Conservation (phyloP, 1,140 invertebrate genomes). For the Hyposmocoma kahamanoa region DNA sequence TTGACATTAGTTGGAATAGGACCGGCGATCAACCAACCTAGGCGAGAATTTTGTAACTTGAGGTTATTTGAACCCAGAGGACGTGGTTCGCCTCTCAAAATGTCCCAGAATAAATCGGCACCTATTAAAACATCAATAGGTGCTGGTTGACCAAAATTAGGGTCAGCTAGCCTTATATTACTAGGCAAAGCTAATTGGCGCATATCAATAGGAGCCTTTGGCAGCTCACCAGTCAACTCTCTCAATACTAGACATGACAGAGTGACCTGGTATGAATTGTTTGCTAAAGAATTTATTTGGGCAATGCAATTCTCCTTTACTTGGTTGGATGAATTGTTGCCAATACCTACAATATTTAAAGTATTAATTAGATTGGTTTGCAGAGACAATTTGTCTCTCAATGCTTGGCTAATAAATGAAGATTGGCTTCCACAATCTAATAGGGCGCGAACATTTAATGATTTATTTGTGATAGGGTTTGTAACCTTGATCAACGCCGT, state of each 20-base stretch:
- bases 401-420: constrained; percentile 3
- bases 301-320: constrained; percentile 8
- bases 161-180: constrained; percentile 14
- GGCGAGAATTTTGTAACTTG: constrained; percentile 2
- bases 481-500: constrained; percentile 24
- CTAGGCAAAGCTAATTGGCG: constrained; percentile 10
- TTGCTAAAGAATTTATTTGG: constrained; percentile 2
- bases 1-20: not conserved
- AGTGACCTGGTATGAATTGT: constrained; percentile 5
- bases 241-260: constrained; percentile 13
- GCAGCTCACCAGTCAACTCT: constrained; percentile 12
- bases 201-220: constrained; percentile 10
- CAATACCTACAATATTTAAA: constrained; percentile 14
- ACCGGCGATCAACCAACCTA: constrained; percentile 7
- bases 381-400: not conserved
- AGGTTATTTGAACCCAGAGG: constrained; percentile 4
- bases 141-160: not conserved
- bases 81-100: not conserved
- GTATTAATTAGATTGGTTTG: not conserved
- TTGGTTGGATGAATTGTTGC: constrained; percentile 8
- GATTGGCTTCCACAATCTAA: constrained; percentile 7
- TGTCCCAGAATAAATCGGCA: constrained; percentile 5
- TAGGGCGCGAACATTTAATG: constrained; percentile 14
- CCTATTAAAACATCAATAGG: not conserved
- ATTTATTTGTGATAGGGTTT: constrained; percentile 17